Evolutionary conservation across 2,797 vertebrate species (phyloP).

Genomic region (Schizopygopsis malacanthus): DNA sequence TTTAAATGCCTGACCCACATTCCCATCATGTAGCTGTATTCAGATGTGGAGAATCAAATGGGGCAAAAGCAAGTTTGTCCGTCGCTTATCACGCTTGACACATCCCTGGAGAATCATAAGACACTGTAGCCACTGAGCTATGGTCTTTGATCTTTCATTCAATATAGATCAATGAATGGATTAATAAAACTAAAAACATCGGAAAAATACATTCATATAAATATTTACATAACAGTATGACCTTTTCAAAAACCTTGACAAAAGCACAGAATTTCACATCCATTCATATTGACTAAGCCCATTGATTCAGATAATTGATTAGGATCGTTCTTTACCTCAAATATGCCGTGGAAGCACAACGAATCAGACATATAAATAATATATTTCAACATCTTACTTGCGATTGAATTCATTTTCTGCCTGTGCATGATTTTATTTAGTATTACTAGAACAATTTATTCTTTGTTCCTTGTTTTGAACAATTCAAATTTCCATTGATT

Average conservation of each 20-base stretch:
- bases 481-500: conserved; percentile 34
- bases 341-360: neutral
- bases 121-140: neutral
- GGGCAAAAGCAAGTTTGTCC: conserved; percentile 10
- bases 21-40: neutral
- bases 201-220: conserved; percentile 59
- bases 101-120: neutral
- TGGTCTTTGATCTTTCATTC: neutral
- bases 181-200: conserved; percentile 21
- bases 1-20: conserved; percentile 22
- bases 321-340: neutral
- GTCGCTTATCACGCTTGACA: neutral
- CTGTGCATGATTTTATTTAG: too few species aligned
- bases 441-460: neutral
- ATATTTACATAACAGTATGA: conserved; percentile 48
- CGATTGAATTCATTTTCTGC: neutral
- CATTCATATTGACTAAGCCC: conserved; percentile 24
- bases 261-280: conserved; percentile 48
- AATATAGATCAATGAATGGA: neutral
- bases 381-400: neutral
- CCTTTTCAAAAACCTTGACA: conserved; percentile 26
- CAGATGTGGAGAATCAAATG: conserved; percentile 31
- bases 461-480: conserved; percentile 6
- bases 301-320: conserved; percentile 19
- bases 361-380: neutral